These are phyloP conservation scores for Phrixothrix hirtus DNA, from an alignment of 2,888 invertebrate genomes.

Conservation along the genomic window DNA sequence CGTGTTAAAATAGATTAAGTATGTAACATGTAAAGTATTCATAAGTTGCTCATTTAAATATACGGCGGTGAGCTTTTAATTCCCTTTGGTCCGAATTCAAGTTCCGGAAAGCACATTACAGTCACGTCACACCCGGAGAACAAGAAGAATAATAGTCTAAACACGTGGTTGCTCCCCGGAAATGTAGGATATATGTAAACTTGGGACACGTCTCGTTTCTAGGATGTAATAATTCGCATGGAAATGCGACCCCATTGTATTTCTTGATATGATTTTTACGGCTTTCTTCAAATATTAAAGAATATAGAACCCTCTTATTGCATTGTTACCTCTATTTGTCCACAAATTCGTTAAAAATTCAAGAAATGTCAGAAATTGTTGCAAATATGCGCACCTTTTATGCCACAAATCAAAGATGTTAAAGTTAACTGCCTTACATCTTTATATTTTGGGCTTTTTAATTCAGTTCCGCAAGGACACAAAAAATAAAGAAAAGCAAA, in stretches of 20 bases:
- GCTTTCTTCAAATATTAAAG: constrained; percentile 16
- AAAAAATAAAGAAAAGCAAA: too few relatives aligned
- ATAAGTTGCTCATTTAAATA: constrained; percentile 40
- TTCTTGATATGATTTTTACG: constrained; percentile 26
- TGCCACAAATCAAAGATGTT: background rate
- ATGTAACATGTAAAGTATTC: constrained; percentile 35
- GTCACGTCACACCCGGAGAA: constrained; percentile 45
- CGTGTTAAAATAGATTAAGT: constrained; percentile 6
- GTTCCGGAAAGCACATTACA: constrained; percentile 43
- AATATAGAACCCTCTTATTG: background rate
- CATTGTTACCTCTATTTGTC: background rate
- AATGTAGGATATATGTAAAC: constrained; percentile 36
- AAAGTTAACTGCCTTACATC: too few relatives aligned
- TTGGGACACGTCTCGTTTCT: constrained; percentile 22
- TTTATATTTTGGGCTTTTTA: too few relatives aligned
- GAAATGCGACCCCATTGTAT: constrained; percentile 23
- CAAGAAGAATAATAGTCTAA: constrained; percentile 46
- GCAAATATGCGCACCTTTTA: background rate
- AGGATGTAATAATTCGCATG: constrained; percentile 29
- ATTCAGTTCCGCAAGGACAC: too few relatives aligned
- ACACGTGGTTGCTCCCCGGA: constrained; percentile 41
- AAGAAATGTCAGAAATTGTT: background rate
- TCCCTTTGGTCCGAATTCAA: constrained; percentile 35
- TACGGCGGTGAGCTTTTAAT: constrained; percentile 35
- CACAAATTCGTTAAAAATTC: background rate